Percentiles rank a stretch among this genome's conserved stretches.
phyloP scores from a whole-genome alignment of 2,113 vertebrate genomes.

The Malurus melanocephalus region DNA sequence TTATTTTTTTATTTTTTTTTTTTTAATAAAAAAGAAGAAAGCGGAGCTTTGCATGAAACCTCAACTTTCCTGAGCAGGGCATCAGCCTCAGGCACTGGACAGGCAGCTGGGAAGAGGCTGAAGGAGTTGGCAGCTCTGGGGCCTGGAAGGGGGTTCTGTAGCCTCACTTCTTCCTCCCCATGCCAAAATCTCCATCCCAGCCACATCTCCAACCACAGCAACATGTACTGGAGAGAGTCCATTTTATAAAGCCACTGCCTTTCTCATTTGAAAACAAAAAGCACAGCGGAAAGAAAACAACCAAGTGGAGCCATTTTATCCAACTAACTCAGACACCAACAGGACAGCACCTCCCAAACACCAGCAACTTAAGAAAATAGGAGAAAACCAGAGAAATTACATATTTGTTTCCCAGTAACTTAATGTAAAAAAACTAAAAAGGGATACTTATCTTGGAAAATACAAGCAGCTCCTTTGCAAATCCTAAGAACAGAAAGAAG shows the following conservation, averaged over 20 bases:
- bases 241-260: background rate
- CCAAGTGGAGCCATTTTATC: background rate
- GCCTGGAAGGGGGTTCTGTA: background rate
- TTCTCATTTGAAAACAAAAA: background rate
- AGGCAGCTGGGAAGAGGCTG: background rate
- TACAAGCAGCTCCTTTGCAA: background rate
- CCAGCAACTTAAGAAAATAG: background rate
- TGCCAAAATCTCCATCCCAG: background rate
- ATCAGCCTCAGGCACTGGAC: background rate
- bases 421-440: background rate
- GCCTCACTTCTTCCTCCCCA: background rate
- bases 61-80: background rate
- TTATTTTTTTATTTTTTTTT: slow-evolving; percentile 24
- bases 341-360: background rate
- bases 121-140: background rate
- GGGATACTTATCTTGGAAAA: background rate
- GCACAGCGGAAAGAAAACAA: background rate
- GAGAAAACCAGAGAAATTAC: background rate
- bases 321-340: background rate
- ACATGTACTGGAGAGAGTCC: background rate
- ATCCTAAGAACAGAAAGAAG: background rate
- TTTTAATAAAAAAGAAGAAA: slow-evolving; percentile 3
- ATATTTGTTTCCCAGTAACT: background rate
- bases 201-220: background rate
- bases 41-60: slow-evolving; percentile 2